phyloP scores from a whole-genome alignment of 2,888 invertebrate species.

The Tridacna gigas region DNA sequence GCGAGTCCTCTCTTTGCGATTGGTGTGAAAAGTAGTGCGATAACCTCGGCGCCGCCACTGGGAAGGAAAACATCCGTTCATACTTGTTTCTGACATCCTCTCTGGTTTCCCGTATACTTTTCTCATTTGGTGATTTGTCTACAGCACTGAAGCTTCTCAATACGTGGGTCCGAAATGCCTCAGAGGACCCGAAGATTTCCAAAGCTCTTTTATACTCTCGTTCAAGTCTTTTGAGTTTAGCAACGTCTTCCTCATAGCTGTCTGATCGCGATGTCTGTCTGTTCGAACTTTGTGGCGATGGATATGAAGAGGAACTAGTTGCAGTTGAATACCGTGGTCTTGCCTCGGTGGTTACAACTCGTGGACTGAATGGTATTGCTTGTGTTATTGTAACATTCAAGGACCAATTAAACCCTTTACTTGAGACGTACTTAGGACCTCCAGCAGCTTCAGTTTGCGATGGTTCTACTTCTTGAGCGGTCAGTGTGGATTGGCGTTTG shows the following conservation, averaged over 20 bases:
- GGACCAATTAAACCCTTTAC: slow-evolving; percentile 66
- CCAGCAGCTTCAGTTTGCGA: not conserved
- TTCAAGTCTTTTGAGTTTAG: slow-evolving; percentile 38
- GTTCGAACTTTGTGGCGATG: not conserved
- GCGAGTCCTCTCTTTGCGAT: not conserved
- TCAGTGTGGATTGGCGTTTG: slow-evolving; percentile 8
- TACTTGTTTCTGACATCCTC: slow-evolving; percentile 53
- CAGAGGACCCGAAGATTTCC: slow-evolving; percentile 41
- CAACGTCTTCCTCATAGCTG: slow-evolving; percentile 19
- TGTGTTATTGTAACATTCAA: slow-evolving; percentile 39
- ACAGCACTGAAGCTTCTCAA: slow-evolving; percentile 58
- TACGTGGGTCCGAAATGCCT: slow-evolving; percentile 35
- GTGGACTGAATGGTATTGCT: slow-evolving; percentile 59
- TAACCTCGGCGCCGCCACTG: slow-evolving; percentile 27
- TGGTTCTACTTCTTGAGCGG: not conserved
- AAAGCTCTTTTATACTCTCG: slow-evolving; percentile 50
- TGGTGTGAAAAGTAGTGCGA: not conserved
- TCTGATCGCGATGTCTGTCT: not conserved
- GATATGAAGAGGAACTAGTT: not conserved
- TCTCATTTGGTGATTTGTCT: slow-evolving; percentile 68
- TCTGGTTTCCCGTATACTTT: slow-evolving; percentile 57
- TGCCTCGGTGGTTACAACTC: slow-evolving; percentile 45
- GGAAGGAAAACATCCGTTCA: slow-evolving; percentile 64
- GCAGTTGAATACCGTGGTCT: slow-evolving; percentile 15
- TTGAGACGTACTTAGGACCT: slow-evolving; percentile 33